Percentiles rank a stretch among this genome's conserved stretches.
phyloP scores from a whole-genome alignment of 2,888 invertebrate genomes.

The Nymphalis polychloros region DNA sequence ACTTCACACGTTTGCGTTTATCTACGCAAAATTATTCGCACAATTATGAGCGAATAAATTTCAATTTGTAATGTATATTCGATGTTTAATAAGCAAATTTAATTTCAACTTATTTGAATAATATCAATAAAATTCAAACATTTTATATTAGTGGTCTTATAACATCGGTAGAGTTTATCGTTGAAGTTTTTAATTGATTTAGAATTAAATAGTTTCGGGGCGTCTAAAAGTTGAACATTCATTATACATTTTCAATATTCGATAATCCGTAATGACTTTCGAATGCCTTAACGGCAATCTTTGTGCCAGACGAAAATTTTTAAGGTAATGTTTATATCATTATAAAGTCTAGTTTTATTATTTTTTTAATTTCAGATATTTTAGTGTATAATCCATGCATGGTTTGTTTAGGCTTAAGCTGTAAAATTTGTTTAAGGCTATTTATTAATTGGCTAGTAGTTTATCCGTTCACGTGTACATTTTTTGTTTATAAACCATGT shows the following conservation, averaged over 20 bases:
- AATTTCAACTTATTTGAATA: background rate
- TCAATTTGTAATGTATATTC: too few relatives aligned
- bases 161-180: background rate
- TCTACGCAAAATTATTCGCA: too few relatives aligned
- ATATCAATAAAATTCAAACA: background rate
- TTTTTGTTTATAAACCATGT: too few relatives aligned
- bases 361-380: background rate
- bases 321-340: too few relatives aligned
- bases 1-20: background rate
- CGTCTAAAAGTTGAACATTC: slow-evolving; percentile 17
- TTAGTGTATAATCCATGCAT: too few relatives aligned
- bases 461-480: too few relatives aligned
- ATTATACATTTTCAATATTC: slow-evolving; percentile 19
- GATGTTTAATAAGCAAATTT: too few relatives aligned
- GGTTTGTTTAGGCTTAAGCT: too few relatives aligned
- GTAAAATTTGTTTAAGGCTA: too few relatives aligned
- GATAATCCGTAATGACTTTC: slow-evolving; percentile 25
- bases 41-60: too few relatives aligned
- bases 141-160: background rate
- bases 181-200: slow-evolving; percentile 16
- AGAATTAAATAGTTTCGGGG: slow-evolving; percentile 17
- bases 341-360: background rate
- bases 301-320: background rate
- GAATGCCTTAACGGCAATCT: slow-evolving; percentile 8
- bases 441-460: too few relatives aligned